Evolutionary conservation across 2,113 vertebrate species (phyloP), one percentile per base, ranked within the genome.

Genomic region (Nothoprocta pentlandii): DNA sequence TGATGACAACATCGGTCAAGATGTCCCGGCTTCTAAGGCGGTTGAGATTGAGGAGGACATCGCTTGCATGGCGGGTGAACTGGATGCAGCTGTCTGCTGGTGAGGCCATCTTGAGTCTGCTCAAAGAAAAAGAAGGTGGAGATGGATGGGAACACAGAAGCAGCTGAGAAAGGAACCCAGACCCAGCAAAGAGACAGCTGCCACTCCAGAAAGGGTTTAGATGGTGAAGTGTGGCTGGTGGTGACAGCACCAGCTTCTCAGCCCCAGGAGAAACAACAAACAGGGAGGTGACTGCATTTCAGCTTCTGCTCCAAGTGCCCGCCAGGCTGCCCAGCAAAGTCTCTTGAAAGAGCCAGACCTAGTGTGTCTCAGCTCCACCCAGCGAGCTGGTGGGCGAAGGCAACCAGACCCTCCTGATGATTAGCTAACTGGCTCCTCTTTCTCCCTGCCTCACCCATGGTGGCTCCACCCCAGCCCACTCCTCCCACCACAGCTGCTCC

Each of bases 61-160:
- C 99, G 28, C 99, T 99, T 0, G 99, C 99, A 2, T 99, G 99
- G 85, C 99, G 99, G 9, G 99, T 99, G 97, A 99, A 99, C 95
- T 99, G 99, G 97, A 99, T 99, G 97, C 99, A 99, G 98, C 99
- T 99, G 98, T 99, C 99, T 92, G 99, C 98, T 19, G 98, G 98
- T 2, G 99, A 99, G 97, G 99, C 98, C 99, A 99, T 99, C 96
- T 98, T 95, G 97, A 98, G 95, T 93, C 98, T 96, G 97, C 98
- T 97, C 94, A 70, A 70, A 47, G 85, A 39, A 47, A 86, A 53
- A 92, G 47, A 73, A 82, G 30, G 8, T 9, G 30, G 25, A 75
- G n/a, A 28, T 78, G 39, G 64, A 53, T 66, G n/a, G 44, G 70
- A 49, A 69, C 3, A 41, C 36, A 51, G 34, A 73, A 90, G 51